Evolutionary conservation across 2,888 invertebrate genomes (phyloP).

Genomic region (Sminthurinus aureus): DNA sequence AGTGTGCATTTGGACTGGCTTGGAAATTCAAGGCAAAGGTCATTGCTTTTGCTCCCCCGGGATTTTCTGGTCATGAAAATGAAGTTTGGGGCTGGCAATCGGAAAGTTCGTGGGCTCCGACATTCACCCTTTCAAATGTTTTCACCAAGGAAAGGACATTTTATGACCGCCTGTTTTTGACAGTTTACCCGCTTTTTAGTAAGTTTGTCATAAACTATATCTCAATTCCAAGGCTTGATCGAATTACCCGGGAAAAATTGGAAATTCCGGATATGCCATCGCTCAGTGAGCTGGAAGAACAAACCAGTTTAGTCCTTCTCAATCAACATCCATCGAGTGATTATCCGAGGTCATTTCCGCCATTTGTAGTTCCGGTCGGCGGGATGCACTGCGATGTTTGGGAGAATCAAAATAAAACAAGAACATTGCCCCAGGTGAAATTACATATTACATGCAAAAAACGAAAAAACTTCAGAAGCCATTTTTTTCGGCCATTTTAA

Average conservation of each 20-base stretch:
- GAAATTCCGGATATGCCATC: slow-evolving; percentile 67
- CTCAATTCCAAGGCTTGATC: slow-evolving; percentile 15
- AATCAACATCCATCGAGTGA: slow-evolving; percentile 82
- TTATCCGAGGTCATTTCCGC: slow-evolving; percentile 78
- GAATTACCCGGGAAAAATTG: not conserved
- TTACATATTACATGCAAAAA: no score
- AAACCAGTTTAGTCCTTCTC: slow-evolving; percentile 81
- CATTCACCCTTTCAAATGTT: not conserved
- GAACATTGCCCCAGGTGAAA: no score
- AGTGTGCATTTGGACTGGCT: no score
- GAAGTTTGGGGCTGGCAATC: no score
- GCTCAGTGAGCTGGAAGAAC: slow-evolving; percentile 72
- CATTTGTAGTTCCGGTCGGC: slow-evolving; percentile 83
- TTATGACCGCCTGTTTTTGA: not conserved
- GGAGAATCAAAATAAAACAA: no score
- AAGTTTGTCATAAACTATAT: not conserved
- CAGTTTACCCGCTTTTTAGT: not conserved
- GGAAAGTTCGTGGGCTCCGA: not conserved
- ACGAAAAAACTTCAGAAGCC: no score
- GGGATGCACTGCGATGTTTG: slow-evolving; percentile 61
- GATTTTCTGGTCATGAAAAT: no score
- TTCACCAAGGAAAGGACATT: slow-evolving; percentile 1
- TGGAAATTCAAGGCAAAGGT: no score
- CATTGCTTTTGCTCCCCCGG: no score
- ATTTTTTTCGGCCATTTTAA: not conserved